phyloP scores from a whole-genome alignment of 2,888 invertebrate genomes.

The Aphidius colemani region DNA sequence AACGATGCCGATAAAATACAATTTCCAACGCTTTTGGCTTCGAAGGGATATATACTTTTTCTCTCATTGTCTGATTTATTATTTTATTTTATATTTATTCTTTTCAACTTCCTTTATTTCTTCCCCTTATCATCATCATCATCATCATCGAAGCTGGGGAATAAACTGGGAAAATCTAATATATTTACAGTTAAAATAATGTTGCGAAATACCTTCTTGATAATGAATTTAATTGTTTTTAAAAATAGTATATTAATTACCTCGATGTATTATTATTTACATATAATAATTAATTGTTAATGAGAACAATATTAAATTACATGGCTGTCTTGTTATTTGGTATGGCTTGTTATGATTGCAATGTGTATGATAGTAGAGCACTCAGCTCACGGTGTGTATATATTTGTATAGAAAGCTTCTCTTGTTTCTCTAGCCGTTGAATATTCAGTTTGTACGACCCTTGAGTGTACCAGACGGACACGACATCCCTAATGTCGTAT shows the following conservation, averaged over 20 bases:
- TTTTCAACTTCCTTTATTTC: conserved; percentile 1
- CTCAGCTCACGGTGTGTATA: conserved; percentile 14
- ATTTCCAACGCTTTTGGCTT: conserved; percentile 31
- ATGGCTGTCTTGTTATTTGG: too few relatives aligned
- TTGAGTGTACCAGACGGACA: conserved; percentile 37
- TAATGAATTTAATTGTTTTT: too few relatives aligned
- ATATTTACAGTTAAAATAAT: too few relatives aligned
- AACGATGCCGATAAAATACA: conserved; percentile 41
- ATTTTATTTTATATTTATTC: conserved; percentile 7
- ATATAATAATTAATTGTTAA: too few relatives aligned
- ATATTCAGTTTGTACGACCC: conserved; percentile 51
- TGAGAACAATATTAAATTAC: too few relatives aligned
- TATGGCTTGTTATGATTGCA: too few relatives aligned
- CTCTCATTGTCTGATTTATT: conserved; percentile 14
- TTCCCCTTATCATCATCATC: background rate
- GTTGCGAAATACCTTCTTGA: too few relatives aligned
- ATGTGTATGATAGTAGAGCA: conserved; percentile 20
- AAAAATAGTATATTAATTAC: too few relatives aligned
- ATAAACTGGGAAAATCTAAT: too few relatives aligned
- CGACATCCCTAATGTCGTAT: conserved; percentile 39
- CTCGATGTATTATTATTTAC: too few relatives aligned
- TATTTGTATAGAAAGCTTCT: conserved; percentile 41
- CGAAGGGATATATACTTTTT: conserved; percentile 13
- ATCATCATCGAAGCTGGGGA: too few relatives aligned
- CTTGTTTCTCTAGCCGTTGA: conserved; percentile 39